Evolutionary conservation across 2,888 invertebrate genomes (phyloP), one percentile per base, ranked within the genome.

Genomic region (Campopleginae sp.): DNA sequence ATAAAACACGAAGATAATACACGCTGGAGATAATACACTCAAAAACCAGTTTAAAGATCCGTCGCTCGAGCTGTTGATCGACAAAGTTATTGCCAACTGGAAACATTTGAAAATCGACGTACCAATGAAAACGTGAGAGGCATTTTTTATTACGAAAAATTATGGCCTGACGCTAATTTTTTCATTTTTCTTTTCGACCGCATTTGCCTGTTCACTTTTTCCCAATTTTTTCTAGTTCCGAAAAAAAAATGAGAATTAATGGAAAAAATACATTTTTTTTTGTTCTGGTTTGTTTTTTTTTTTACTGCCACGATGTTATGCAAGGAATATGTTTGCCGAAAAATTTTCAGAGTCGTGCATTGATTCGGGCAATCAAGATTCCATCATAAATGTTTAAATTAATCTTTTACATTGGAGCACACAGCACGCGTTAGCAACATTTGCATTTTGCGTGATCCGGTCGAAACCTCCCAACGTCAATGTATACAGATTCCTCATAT

Each of bases 401-500:
- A 75, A 75, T 70, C 38, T 38, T 38, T 17, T 42, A 44, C 38
- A 75, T 68, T 19, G 17, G 17, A 17, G 10, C 51, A 31, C n/a
- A 27, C 27, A 33, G 27, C 48, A 27, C 33, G 44, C 31, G 44
- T n/a, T 33, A 38, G 14, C 6, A 51, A 54, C n/a, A 76, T 65
- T 80, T 75, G 61, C 71, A 71, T 76, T 63, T 71, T 63, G 54
- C 58, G 33, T 61, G 80, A 84, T 71, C 70, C 72, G 17, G 63
- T 48, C 17, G 19, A 54, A 5, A 10, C 31, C 8, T 23, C 17
- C 33, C 31, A 54, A 54, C 54, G 31, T 19, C 19, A 38, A 38
- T 10, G 10, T 6, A n/a, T 38, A 8, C 33, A 12, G 66, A 14
- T 23, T 42, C n/a, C 19, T 19, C 19, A 38, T 71, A 71, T 54